phyloP scores from a whole-genome alignment of 2,888 invertebrate genomes.

The Drosophila basisetae region DNA sequence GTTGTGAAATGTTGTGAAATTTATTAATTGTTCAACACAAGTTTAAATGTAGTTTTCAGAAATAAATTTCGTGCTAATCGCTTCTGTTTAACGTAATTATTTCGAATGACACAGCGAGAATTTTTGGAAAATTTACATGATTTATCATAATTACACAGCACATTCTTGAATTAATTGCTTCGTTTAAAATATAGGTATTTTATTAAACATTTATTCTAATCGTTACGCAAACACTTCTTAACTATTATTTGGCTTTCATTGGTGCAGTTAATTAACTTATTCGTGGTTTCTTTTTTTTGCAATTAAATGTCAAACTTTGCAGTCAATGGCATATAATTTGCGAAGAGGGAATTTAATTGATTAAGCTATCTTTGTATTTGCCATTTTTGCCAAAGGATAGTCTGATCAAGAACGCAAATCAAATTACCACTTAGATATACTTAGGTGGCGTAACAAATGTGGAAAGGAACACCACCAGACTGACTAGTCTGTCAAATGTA shows the following conservation, averaged over 20 bases:
- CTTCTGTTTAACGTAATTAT: not conserved
- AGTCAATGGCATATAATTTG: not conserved
- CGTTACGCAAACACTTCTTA: not conserved
- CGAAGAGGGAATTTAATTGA: constrained; percentile 19
- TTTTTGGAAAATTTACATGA: not conserved
- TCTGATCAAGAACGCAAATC: constrained; percentile 2
- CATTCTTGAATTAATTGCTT: constrained; percentile 2
- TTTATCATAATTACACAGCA: constrained; percentile 3
- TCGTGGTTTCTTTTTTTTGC: not conserved
- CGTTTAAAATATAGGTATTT: not conserved
- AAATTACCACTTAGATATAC: not conserved
- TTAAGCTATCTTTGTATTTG: not conserved
- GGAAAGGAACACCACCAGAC: not conserved
- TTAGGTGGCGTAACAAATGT: not conserved
- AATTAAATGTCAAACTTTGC: not conserved
- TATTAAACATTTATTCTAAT: not conserved
- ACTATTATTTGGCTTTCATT: not conserved
- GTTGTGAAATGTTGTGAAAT: not conserved
- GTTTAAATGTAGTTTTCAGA: not conserved
- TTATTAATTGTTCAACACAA: not conserved
- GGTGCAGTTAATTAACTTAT: not conserved
- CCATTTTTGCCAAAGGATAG: not conserved
- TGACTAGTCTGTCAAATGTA: not conserved
- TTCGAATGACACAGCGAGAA: not conserved
- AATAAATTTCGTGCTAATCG: not conserved